Evolutionary conservation across 1,140 invertebrate genomes (phyloP), one percentile per base, ranked within the genome.

Genomic region (Muscidifurax raptorellus): DNA sequence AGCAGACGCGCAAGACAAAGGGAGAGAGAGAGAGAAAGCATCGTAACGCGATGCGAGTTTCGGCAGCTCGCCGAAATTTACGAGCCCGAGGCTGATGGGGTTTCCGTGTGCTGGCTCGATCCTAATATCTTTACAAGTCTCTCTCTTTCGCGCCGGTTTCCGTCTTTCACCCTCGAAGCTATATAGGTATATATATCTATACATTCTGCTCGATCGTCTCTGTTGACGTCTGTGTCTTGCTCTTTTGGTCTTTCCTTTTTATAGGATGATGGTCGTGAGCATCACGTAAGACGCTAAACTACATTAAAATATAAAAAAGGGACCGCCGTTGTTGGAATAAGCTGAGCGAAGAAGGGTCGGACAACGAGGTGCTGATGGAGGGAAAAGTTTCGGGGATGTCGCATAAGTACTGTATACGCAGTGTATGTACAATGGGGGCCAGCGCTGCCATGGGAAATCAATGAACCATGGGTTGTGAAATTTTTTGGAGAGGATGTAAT

Each of bases 41-140:
- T 67, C 64, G 64, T 9, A n/a, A n/a, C 5, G 27, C 22, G n/a
- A 5, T 7, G 84, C 81, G 88, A 91, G 88, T 91, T 92, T 91
- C 88, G 88, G 89, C 87, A 88, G 88, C 86, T 91, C 86, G 78
- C 44, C 74, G 83, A 87, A 92, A 92, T 92, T 92, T 92, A 92
- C 89, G 90, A 90, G 87, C 82, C 74, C 67, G 77, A 82, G 84
- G 87, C 88, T 91, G 91, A 92, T 92, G 91, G 91, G 90, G 89
- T 92, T 92, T 92, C 85, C 91, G 85, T 92, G 86, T 92, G 91
- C 89, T 88, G 86, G 85, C 87, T 86, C 86, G 85, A 89, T 85
- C 88, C 90, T 92, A 92, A 92, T 91, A 92, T 91, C 90, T 90
- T 91, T 89, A 91, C 88, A 87, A 87, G 86, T 88, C 76, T 75